phyloP scores from a whole-genome alignment of 2,113 vertebrate species.

The Naja naja region DNA sequence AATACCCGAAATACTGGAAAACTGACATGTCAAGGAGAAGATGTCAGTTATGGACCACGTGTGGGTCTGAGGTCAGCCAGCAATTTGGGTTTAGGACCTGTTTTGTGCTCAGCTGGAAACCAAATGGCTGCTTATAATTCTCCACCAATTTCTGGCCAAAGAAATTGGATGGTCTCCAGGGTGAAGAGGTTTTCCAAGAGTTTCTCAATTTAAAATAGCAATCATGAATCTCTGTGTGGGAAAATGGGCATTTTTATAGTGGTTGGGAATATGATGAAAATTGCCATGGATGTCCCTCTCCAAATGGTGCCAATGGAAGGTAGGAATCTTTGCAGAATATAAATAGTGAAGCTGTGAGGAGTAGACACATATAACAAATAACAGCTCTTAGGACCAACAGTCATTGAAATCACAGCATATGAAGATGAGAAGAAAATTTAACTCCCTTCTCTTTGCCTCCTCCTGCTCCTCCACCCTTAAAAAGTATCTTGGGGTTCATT shows the following conservation, averaged over 20 bases:
- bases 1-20: not conserved
- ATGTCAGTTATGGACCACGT: not conserved
- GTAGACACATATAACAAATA: not conserved
- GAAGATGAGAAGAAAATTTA: not conserved
- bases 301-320: not conserved
- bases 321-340: not conserved
- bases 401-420: not conserved
- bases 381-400: not conserved
- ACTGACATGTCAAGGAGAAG: not conserved
- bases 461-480: no score
- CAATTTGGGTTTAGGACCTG: not conserved
- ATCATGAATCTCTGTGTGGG: not conserved
- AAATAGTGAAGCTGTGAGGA: not conserved
- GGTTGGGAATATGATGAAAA: not conserved
- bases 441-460: not conserved
- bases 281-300: not conserved
- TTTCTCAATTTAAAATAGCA: not conserved
- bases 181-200: not conserved
- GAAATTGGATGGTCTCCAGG: not conserved
- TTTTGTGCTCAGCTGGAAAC: not conserved
- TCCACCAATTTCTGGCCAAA: not conserved
- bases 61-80: not conserved
- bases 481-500: not conserved
- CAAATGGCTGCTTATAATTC: not conserved
- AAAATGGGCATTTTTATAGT: not conserved